Conservation (phyloP, 92 coral and sea anemone genomes). For the Bergia sp. region DNA sequence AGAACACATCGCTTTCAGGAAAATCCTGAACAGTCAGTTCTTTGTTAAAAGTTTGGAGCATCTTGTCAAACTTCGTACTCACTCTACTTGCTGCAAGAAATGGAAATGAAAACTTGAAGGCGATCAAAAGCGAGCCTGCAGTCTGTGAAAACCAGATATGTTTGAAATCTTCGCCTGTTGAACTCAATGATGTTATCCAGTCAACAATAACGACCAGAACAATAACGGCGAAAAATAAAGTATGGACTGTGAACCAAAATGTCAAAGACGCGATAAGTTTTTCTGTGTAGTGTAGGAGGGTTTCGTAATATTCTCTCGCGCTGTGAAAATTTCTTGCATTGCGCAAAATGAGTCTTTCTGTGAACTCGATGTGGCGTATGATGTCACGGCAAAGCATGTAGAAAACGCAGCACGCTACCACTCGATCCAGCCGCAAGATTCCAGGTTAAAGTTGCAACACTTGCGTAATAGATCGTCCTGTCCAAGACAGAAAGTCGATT, state of each 20-base stretch:
- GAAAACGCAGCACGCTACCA: conserved; percentile 62
- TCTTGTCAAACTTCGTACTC: conserved; percentile 59
- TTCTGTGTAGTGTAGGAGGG: conserved; percentile 64
- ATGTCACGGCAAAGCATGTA: conserved; percentile 66
- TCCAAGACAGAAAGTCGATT: too few relatives aligned
- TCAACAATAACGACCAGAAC: conserved; percentile 50
- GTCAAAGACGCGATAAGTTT: conserved; percentile 51
- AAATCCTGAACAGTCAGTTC: conserved; percentile 2
- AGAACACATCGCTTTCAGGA: conserved; percentile 58
- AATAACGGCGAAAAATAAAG: conserved; percentile 56
- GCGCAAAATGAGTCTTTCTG: conserved; percentile 49
- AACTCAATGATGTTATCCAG: conserved; percentile 46
- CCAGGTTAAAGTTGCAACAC: too few relatives aligned
- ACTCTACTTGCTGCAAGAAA: conserved; percentile 67
- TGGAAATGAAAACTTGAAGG: conserved; percentile 74
- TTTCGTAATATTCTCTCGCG: conserved; percentile 64
- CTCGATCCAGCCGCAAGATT: neutral
- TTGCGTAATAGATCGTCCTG: too few relatives aligned
- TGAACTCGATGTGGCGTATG: conserved; percentile 64
- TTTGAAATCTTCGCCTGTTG: neutral
- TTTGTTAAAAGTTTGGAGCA: conserved; percentile 56
- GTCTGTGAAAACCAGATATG: conserved; percentile 52
- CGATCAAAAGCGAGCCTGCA: conserved; percentile 61
- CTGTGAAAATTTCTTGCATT: conserved; percentile 54
- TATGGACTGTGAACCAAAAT: conserved; percentile 64